Conservation (phyloP, 2,888 invertebrate species). For the Rhyacophila evoluta region DNA sequence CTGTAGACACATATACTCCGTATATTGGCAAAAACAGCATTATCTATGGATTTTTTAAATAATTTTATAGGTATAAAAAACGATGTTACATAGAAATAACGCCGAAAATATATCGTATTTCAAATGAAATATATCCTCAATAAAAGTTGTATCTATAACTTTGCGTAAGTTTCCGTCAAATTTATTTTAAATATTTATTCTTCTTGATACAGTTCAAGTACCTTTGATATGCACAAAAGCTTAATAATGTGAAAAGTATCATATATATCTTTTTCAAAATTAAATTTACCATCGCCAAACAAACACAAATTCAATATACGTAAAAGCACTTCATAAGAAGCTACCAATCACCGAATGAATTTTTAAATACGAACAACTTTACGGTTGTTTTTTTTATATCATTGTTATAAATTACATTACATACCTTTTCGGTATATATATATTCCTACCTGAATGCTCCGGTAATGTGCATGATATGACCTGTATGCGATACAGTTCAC, state of each 20-base stretch:
- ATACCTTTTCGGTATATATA: neutral
- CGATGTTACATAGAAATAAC: too few species aligned
- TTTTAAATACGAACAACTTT: conserved; percentile 50
- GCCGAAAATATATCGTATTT: too few species aligned
- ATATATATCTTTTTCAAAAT: conserved; percentile 43
- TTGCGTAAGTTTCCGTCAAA: too few species aligned
- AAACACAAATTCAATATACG: conserved; percentile 34
- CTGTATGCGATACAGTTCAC: conserved; percentile 49
- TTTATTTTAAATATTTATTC: neutral
- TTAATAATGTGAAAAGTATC: conserved; percentile 51
- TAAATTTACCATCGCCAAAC: conserved; percentile 48
- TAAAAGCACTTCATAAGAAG: conserved; percentile 26
- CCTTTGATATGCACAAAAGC: neutral
- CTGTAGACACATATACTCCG: too few species aligned
- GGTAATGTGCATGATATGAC: conserved; percentile 27
- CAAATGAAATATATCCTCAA: too few species aligned
- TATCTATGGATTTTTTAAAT: too few species aligned
- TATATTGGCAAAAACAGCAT: too few species aligned
- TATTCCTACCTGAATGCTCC: conserved; percentile 32
- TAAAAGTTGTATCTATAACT: too few species aligned
- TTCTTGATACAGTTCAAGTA: neutral
- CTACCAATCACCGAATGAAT: conserved; percentile 43
- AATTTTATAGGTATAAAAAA: too few species aligned
- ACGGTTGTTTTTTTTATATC: conserved; percentile 30
- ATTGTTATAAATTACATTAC: neutral